Base-by-base conservation (phyloP, 2,113 vertebrate species). In the Mixornis gularis region DNA sequence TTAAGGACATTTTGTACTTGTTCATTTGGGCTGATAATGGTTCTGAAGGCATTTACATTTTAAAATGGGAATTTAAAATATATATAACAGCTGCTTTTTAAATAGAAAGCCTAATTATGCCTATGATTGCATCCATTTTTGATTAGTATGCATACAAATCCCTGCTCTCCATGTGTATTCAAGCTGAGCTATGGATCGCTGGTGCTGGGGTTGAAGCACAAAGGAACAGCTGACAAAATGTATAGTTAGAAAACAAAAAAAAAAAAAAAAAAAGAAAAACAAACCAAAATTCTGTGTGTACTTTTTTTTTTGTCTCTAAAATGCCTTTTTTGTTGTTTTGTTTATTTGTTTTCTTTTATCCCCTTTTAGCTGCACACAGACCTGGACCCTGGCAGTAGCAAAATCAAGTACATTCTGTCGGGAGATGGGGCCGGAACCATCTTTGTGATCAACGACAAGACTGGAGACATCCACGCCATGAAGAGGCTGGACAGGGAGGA, bases 381-480 rank as follows among this genome's bases (percentile, higher is more conserved):
- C 95, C 96, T 99, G 97, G 99, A 99, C 91, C 98, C 99, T 63
- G 98, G 98, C 49, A 97, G 79, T 94, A 99, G 97, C 96, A 99
- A 98, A 97, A 99, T 99, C 97, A 99, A 98, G 94, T 99, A 99
- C 12, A 99, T 99, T 56, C 96, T 99, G 38, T 98, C 99, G 3
- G 99, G 99, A 30, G 99, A 99, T 85, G 99, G 99, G 68, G 99
- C 99, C 40, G 99, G 99, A 60, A 99, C 99, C 94, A 99, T 99
- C 97, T 99, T 99, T 73, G 98, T 99, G 95, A 99, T 99, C 97
- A 99, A 99, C 12, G 99, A 99, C 90, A 94, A 98, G 92, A 99
- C 99, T 4, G 99, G 99, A 66, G 99, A 99, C 97, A 99, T 99
- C 94, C 99, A 99, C 12, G 99, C 99, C 71, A 99, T 99, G 98